Percentiles rank a stretch among this genome's conserved stretches.
Conservation (phyloP, 2,888 invertebrate species). For the Apantesis nais region DNA sequence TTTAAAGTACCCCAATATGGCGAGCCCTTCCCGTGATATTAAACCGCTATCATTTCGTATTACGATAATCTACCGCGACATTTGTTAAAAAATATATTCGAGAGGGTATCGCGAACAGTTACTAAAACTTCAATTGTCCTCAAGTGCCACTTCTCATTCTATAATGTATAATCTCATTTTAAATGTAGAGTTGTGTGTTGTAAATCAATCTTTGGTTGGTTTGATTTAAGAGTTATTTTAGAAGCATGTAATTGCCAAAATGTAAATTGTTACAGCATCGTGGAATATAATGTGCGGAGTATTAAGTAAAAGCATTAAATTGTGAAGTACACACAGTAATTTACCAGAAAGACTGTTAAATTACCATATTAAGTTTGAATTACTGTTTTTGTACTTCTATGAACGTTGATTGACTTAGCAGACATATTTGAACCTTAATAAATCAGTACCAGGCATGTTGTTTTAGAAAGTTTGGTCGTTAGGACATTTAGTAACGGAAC, state of each 20-base stretch:
- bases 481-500: background rate
- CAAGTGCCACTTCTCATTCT: conserved; percentile 72
- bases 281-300: conserved; percentile 47
- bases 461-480: background rate
- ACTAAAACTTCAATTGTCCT: conserved; percentile 77
- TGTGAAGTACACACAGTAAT: conserved; percentile 52
- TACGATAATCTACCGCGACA: conserved; percentile 76
- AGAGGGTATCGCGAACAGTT: conserved; percentile 77
- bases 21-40: conserved; percentile 59
- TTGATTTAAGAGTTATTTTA: conserved; percentile 33
- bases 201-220: conserved; percentile 22
- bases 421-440: background rate
- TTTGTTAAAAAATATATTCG: conserved; percentile 81
- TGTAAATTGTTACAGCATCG: conserved; percentile 50
- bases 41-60: conserved; percentile 63
- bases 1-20: conserved; percentile 82
- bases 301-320: conserved; percentile 58
- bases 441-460: background rate
- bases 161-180: conserved; percentile 44
- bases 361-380: conserved; percentile 14
- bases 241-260: conserved; percentile 19
- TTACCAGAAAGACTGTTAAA: conserved; percentile 24
- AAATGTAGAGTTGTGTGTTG: conserved; percentile 18
- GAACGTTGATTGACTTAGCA: background rate
- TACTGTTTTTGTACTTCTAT: conserved; percentile 5